Conservation (phyloP, 2,888 invertebrate genomes). For the Brenthis hecate region DNA sequence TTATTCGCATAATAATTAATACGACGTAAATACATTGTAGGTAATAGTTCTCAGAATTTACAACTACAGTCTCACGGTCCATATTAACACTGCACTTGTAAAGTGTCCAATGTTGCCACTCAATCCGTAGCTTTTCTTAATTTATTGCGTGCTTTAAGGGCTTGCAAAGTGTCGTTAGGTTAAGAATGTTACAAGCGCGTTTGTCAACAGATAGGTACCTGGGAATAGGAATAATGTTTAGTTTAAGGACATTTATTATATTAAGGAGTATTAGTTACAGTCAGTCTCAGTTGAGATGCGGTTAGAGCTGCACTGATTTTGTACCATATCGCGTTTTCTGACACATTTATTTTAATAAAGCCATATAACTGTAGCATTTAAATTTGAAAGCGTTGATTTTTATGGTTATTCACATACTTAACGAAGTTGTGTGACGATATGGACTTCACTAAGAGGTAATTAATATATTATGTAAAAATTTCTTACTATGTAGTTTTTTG, state of each 20-base stretch:
- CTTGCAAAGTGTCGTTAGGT: conserved; percentile 5
- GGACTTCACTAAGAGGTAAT: no score
- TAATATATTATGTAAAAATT: no score
- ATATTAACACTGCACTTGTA: conserved; percentile 15
- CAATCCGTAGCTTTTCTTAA: conserved; percentile 7
- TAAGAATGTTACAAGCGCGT: conserved; percentile 1
- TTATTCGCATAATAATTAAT: no score
- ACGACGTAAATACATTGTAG: neutral
- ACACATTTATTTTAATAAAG: neutral
- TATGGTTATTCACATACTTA: no score
- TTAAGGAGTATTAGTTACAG: neutral
- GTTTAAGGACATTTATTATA: conserved; percentile 1
- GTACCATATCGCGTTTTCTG: neutral
- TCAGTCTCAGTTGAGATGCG: conserved; percentile 17
- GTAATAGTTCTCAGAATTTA: conserved; percentile 12
- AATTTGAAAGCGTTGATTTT: no score
- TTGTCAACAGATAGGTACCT: conserved; percentile 11
- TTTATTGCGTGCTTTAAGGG: conserved; percentile 11
- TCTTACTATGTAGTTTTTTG: no score
- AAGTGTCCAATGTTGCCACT: conserved; percentile 5
- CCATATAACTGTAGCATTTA: no score
- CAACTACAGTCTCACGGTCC: conserved; percentile 12
- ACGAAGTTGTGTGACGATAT: no score
- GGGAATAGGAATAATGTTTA: conserved; percentile 7
- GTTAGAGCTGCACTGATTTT: conserved; percentile 2